A percentile compares a stretch with the other conserved stretches of the same genome.
phyloP scores from a whole-genome alignment of 2,797 vertebrate species.

The Xiphophorus birchmanni region DNA sequence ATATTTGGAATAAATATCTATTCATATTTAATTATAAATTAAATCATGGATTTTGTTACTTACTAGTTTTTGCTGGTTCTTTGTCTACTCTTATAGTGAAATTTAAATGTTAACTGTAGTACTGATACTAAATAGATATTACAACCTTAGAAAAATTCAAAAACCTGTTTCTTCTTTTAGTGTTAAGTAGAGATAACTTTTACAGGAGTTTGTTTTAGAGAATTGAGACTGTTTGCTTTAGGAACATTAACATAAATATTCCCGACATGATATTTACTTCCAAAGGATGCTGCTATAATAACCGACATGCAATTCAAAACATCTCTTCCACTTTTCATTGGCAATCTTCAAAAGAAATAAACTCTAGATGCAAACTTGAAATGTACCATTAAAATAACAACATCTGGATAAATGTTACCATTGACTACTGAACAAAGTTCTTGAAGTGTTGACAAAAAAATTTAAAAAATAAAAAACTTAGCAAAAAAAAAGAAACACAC shows the following conservation, averaged over 20 bases:
- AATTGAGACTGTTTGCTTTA: not conserved
- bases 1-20: not conserved
- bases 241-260: not conserved
- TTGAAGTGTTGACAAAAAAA: slow-evolving; percentile 41
- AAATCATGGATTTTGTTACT: not conserved
- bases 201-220: not conserved
- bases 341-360: not conserved
- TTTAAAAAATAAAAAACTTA: slow-evolving; percentile 46
- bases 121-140: not conserved
- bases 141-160: not conserved
- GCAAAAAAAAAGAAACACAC: not conserved
- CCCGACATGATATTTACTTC: slow-evolving; percentile 15
- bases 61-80: not conserved
- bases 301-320: slow-evolving; percentile 14
- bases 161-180: not conserved
- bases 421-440: slow-evolving; percentile 10
- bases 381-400: not conserved
- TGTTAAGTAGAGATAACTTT: not conserved
- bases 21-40: not conserved
- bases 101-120: not conserved
- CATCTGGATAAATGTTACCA: not conserved
- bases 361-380: not conserved
- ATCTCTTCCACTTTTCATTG: not conserved
- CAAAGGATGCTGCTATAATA: not conserved
- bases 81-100: not conserved